Conservation (phyloP, 2,113 vertebrate species). For the Gila orcuttii region DNA sequence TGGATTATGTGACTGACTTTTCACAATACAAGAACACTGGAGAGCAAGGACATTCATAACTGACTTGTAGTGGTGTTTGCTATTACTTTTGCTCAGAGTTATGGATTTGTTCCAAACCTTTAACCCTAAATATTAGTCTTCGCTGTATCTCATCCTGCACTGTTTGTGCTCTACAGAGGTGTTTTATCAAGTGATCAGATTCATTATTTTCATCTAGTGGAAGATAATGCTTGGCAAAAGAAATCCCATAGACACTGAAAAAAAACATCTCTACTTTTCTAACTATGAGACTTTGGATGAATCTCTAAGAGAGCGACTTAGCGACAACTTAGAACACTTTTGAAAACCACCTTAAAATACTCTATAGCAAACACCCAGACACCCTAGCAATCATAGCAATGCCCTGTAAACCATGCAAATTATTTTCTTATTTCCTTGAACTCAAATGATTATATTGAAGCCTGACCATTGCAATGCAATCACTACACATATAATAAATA, state of each 20-base stretch:
- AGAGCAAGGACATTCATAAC: background rate
- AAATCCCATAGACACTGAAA: background rate
- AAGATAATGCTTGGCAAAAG: background rate
- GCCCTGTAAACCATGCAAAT: no score
- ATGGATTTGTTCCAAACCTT: slow-evolving; percentile 9
- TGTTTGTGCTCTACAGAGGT: background rate
- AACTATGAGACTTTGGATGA: background rate
- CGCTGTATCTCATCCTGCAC: background rate
- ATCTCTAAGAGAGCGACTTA: no score
- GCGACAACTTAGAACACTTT: no score
- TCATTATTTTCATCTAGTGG: background rate
- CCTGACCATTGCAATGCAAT: background rate
- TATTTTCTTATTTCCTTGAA: no score
- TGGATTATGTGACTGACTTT: background rate
- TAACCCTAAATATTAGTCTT: background rate
- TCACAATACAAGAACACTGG: background rate
- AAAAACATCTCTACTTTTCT: background rate
- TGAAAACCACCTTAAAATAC: no score
- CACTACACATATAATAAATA: background rate
- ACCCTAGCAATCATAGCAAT: background rate
- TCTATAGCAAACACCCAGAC: background rate
- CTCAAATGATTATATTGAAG: background rate
- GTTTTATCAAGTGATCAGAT: background rate
- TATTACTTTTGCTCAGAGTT: background rate
- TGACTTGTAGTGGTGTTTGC: background rate